Percentiles rank a stretch among this genome's conserved stretches.
phyloP scores from a whole-genome alignment of 2,113 vertebrate species.

The Budorcas taxicolor region DNA sequence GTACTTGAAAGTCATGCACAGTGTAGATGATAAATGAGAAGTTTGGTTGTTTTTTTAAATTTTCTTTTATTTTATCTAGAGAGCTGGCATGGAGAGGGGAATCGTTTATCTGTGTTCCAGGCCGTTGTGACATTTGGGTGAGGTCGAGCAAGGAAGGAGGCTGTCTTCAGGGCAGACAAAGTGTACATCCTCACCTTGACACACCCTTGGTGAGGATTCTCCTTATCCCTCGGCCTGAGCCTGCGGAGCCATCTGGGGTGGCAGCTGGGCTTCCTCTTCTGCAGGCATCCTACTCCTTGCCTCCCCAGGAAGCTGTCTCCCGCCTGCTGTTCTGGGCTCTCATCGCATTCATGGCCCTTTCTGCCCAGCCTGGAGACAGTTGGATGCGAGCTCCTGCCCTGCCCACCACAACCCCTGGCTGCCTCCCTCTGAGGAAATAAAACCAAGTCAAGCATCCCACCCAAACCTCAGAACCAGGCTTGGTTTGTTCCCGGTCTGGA shows the following conservation, averaged over 20 bases:
- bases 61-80: not conserved
- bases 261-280: not conserved
- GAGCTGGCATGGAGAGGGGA: not conserved
- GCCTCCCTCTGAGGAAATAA: not conserved
- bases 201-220: not conserved
- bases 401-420: not conserved
- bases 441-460: not conserved
- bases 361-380: not conserved
- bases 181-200: not conserved
- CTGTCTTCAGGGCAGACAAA: not conserved
- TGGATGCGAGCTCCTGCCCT: not conserved
- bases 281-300: not conserved
- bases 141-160: not conserved
- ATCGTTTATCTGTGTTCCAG: not conserved
- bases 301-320: not conserved
- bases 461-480: constrained; percentile 13
- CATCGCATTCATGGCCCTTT: not conserved
- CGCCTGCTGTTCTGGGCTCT: not conserved
- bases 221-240: not conserved
- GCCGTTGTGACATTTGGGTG: rapidly evolving
- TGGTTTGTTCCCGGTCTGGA: not conserved
- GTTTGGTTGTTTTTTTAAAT: not conserved
- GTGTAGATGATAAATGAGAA: not conserved
- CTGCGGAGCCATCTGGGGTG: not conserved
- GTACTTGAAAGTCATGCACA: not conserved